These are phyloP conservation scores for Formica exsecta DNA, from an alignment of 1,140 invertebrate genomes.

Conservation along the genomic window DNA sequence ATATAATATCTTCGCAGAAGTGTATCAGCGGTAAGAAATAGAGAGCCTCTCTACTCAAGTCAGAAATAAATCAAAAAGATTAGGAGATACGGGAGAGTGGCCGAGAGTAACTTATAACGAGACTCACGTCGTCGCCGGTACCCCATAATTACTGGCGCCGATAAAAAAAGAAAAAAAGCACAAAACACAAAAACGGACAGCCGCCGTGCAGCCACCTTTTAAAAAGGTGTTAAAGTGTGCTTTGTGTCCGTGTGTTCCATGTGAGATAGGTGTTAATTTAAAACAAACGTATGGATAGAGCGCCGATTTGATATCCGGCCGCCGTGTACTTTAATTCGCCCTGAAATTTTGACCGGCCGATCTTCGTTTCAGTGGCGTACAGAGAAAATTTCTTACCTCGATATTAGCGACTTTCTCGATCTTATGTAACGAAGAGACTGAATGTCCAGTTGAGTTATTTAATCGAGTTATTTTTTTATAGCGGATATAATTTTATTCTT, in stretches of 20 bases:
- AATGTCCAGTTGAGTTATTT: not conserved
- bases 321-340: slow-evolving; percentile 29
- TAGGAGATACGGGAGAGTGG: slow-evolving; percentile 33
- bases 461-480: too few relatives aligned
- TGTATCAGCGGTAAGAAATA: slow-evolving; percentile 19
- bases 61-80: slow-evolving; percentile 61
- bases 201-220: slow-evolving; percentile 69
- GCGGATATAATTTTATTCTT: not conserved
- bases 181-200: slow-evolving; percentile 15
- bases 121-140: slow-evolving; percentile 72
- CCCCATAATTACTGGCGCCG: slow-evolving; percentile 75
- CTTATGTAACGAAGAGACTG: not conserved
- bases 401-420: not conserved
- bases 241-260: slow-evolving; percentile 65
- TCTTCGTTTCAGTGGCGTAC: slow-evolving; percentile 53
- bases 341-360: slow-evolving; percentile 14
- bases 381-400: slow-evolving; percentile 1
- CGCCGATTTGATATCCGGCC: slow-evolving; percentile 63
- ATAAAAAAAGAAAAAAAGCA: slow-evolving; percentile 19
- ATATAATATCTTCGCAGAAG: slow-evolving; percentile 10
- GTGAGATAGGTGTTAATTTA: slow-evolving; percentile 82
- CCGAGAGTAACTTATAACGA: slow-evolving; percentile 68
- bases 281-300: slow-evolving; percentile 80
- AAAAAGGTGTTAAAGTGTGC: slow-evolving; percentile 84
- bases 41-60: slow-evolving; percentile 35